phyloP scores from a whole-genome alignment of 2,113 vertebrate genomes.

The Daboia siamensis region DNA sequence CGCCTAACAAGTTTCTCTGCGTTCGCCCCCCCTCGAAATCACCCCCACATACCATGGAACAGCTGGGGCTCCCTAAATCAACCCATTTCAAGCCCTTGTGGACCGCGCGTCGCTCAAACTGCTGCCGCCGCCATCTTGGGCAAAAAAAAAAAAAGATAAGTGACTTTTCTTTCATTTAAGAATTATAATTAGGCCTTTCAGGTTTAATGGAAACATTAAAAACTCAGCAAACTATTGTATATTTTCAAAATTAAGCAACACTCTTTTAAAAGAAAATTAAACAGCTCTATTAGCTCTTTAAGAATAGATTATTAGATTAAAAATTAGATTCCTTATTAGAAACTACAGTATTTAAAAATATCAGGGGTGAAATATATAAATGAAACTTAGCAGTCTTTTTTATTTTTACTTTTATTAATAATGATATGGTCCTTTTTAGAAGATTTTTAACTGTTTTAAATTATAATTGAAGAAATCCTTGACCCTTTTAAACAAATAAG shows the following conservation, averaged over 20 bases:
- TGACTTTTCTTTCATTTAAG: conserved; percentile 1
- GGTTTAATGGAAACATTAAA: not conserved
- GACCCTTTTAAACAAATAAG: not conserved
- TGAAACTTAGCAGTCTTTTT: not conserved
- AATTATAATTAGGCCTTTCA: not conserved
- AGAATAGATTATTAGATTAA: not conserved
- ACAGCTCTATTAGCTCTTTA: not conserved
- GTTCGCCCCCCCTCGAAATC: too few relatives aligned
- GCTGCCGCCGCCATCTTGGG: too few relatives aligned
- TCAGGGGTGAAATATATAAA: not conserved
- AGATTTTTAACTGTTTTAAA: conserved; percentile 1
- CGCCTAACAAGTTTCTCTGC: too few relatives aligned
- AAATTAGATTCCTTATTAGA: not conserved
- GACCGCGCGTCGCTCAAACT: too few relatives aligned
- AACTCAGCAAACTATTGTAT: not conserved
- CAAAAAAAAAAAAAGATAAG: too few relatives aligned
- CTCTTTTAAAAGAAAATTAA: conserved; percentile 5
- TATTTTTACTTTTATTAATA: not conserved
- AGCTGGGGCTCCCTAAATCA: too few relatives aligned
- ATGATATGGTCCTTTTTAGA: not conserved
- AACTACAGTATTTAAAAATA: not conserved
- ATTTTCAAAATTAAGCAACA: not conserved
- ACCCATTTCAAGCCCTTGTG: too few relatives aligned
- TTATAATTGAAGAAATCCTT: not conserved
- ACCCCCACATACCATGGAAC: too few relatives aligned